phyloP scores from a whole-genome alignment of 2,888 invertebrate species.

The Saturnia japonica region DNA sequence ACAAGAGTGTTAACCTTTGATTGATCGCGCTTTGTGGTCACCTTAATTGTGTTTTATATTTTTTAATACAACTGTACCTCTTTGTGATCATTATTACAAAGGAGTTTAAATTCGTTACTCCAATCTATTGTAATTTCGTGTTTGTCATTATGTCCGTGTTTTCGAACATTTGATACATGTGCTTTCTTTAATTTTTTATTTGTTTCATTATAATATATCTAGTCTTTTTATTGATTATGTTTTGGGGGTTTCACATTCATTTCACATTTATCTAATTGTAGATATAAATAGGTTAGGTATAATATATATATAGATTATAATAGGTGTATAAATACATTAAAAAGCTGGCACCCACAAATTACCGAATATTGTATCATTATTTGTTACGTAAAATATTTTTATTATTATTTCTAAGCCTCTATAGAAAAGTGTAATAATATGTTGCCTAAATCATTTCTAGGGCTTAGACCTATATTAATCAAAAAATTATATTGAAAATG shows the following conservation, averaged over 20 bases:
- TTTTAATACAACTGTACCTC: background rate
- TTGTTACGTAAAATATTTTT: background rate
- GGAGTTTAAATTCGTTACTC: too few relatives aligned
- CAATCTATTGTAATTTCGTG: too few relatives aligned
- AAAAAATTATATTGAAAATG: background rate
- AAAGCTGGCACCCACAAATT: background rate
- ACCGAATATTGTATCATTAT: too few relatives aligned
- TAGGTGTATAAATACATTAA: background rate
- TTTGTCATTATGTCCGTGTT: too few relatives aligned
- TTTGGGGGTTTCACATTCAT: too few relatives aligned
- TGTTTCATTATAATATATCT: too few relatives aligned
- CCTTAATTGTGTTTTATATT: slow-evolving; percentile 32
- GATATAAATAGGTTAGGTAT: too few relatives aligned
- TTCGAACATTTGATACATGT: too few relatives aligned
- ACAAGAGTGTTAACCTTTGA: slow-evolving; percentile 72
- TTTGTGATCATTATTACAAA: background rate
- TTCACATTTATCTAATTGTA: too few relatives aligned
- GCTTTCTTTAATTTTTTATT: too few relatives aligned
- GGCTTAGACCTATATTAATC: background rate
- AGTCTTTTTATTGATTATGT: too few relatives aligned
- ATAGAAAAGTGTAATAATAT: background rate
- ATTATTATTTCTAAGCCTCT: background rate
- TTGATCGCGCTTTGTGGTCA: slow-evolving; percentile 67
- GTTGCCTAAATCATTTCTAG: background rate
- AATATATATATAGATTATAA: too few relatives aligned